phyloP scores from a whole-genome alignment of 2,113 vertebrate species.

The Rostratula benghalensis region DNA sequence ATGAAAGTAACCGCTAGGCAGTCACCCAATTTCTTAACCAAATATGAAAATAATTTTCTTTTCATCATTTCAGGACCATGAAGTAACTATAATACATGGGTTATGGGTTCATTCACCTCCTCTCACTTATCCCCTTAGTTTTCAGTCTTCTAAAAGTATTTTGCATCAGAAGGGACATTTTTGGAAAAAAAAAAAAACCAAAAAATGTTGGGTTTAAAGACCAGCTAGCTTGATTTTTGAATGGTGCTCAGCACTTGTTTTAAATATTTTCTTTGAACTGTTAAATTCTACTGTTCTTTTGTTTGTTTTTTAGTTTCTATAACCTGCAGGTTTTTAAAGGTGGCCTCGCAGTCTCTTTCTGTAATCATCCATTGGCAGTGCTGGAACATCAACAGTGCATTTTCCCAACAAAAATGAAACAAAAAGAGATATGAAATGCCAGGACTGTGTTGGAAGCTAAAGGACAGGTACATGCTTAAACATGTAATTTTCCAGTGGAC shows the following conservation, averaged over 20 bases:
- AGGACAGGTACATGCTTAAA: background rate
- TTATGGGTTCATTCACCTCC: slow-evolving; percentile 10
- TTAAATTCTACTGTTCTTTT: background rate
- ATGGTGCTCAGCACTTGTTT: background rate
- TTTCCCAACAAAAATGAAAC: background rate
- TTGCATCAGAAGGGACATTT: background rate
- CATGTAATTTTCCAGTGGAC: background rate
- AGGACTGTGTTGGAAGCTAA: background rate
- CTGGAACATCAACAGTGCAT: background rate
- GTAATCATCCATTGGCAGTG: background rate
- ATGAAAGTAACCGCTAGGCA: background rate
- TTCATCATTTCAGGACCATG: background rate
- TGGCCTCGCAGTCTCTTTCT: background rate
- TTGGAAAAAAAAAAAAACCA: background rate
- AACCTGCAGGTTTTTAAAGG: background rate
- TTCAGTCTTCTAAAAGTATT: background rate
- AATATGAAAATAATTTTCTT: background rate
- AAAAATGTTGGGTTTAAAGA: background rate
- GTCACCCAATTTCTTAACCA: background rate
- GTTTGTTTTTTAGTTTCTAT: background rate
- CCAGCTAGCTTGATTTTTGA: background rate
- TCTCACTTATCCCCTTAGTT: background rate
- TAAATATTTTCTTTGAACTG: background rate
- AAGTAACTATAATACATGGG: background rate
- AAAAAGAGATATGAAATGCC: background rate